Base-by-base conservation (phyloP, 1,140 invertebrate genomes). In the Brachionus asplanchnoidis region DNA sequence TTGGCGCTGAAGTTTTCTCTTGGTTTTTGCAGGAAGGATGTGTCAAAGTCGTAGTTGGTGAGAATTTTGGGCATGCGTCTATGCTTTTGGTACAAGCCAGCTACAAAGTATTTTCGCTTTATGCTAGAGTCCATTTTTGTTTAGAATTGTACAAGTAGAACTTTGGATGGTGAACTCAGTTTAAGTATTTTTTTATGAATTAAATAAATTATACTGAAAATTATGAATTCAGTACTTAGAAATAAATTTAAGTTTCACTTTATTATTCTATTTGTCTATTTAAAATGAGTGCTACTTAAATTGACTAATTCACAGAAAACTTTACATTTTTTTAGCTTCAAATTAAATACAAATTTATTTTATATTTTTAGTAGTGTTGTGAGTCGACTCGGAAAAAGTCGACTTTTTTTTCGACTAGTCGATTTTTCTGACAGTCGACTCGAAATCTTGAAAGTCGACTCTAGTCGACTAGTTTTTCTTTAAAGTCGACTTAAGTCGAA, bases 161-260 rank as follows among this genome's bases (percentile, higher is more conserved):
- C 3, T 28, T 12, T 9, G 12, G 9, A 6, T 68, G 14, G 1
- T 40, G 28, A 68, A 40, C 9, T 32, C 28, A 60, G 17, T 20
- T 20, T 60, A 60, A 60, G 53, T 60, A 60, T 20, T 17, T 3
- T 60, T 60, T 17, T 60, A 9, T 20, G 8, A 60, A 60, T 53
- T n/a, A 60, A 60, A 60, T 60, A 60, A 60, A 60, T 60, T 60
- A 60, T 60, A 60, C 53, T 60, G 53, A 60, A 60, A 60, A 60
- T 60, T 60, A 60, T 60, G 17, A 60, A 60, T 60, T 60, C 53
- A 60, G 53, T 60, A 60, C 53, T 60, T 60, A 60, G n/a, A 60
- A 60, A 60, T 60, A 60, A 60, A 60, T 60, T 60, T 60, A 60
- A 60, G 53, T 60, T 60, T 60, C 53, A 60, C 53, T 60, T 60